A percentile compares a stretch with the other conserved stretches of the same genome.
Conservation (phyloP, 2,888 invertebrate genomes). For the Leucozona laternaria region DNA sequence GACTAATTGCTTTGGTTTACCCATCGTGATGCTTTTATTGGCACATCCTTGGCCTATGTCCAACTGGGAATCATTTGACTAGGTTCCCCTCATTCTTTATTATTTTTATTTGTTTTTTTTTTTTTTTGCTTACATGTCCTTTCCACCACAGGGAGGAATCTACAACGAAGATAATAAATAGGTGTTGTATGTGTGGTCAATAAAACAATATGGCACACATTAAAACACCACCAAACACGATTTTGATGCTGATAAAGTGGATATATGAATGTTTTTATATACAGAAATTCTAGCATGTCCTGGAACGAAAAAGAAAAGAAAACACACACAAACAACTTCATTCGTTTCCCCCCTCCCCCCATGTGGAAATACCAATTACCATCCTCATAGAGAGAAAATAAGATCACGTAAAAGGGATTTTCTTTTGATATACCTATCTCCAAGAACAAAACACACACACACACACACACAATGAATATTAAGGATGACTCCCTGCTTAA, state of each 20-base stretch:
- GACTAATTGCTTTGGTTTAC: constrained; percentile 66
- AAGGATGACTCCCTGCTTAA: constrained; percentile 33
- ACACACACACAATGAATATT: neutral
- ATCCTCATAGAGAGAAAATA: constrained; percentile 30
- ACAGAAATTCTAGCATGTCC: constrained; percentile 57
- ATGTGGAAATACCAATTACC: constrained; percentile 43
- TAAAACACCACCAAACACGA: constrained; percentile 24
- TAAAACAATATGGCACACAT: constrained; percentile 58
- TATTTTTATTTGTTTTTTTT: neutral
- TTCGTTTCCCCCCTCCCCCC: constrained; percentile 2
- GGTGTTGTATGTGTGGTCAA: constrained; percentile 53
- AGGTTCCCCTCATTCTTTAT: constrained; percentile 7
- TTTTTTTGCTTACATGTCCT: constrained; percentile 42
- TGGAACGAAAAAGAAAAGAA: neutral
- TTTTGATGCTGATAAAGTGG: constrained; percentile 41
- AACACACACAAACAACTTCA: neutral
- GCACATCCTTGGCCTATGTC: constrained; percentile 31
- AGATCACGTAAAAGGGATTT: constrained; percentile 66
- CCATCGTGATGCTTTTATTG: constrained; percentile 61
- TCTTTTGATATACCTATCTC: constrained; percentile 18
- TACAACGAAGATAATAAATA: constrained; percentile 41
- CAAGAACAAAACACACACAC: neutral
- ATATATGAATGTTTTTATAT: constrained; percentile 29
- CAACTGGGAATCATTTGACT: constrained; percentile 15
- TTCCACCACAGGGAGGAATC: neutral